Evolutionary conservation across 2,113 vertebrate genomes (phyloP).

Genomic region (Pycnonotus jocosus): DNA sequence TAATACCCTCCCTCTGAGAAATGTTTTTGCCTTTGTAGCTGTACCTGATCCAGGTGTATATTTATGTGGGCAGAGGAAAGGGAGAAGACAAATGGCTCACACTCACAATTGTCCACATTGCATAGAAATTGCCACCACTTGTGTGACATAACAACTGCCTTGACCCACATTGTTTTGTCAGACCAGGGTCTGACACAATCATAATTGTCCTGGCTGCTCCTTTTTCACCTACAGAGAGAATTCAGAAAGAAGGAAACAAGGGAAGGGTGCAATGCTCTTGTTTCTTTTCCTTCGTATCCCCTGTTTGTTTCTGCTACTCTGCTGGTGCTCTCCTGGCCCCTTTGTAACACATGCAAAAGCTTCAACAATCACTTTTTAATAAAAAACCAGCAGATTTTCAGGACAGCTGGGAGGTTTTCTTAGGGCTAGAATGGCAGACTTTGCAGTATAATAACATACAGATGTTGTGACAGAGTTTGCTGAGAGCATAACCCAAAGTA

Average conservation of each 20-base stretch:
- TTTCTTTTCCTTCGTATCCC: not conserved
- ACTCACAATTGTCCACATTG: not conserved
- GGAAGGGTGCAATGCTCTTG: not conserved
- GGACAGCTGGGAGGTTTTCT: not conserved
- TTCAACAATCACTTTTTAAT: not conserved
- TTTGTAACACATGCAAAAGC: not conserved
- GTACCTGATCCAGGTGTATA: not conserved
- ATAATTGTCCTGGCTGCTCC: not conserved
- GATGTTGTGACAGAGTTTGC: not conserved
- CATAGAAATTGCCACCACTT: not conserved
- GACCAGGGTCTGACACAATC: not conserved
- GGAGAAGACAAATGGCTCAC: not conserved
- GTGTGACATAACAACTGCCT: not conserved
- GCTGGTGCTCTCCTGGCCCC: not conserved
- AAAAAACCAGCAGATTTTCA: not conserved
- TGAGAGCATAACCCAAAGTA: not conserved
- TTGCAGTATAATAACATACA: not conserved
- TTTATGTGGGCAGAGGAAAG: not conserved
- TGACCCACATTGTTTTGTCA: not conserved
- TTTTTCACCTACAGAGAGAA: not conserved
- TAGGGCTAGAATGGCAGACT: not conserved
- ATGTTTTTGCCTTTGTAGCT: not conserved
- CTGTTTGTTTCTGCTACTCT: not conserved
- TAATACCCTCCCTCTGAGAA: not conserved
- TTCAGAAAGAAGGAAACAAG: not conserved